phyloP scores from a whole-genome alignment of 2,888 invertebrate genomes.

The Acronicta aceris region DNA sequence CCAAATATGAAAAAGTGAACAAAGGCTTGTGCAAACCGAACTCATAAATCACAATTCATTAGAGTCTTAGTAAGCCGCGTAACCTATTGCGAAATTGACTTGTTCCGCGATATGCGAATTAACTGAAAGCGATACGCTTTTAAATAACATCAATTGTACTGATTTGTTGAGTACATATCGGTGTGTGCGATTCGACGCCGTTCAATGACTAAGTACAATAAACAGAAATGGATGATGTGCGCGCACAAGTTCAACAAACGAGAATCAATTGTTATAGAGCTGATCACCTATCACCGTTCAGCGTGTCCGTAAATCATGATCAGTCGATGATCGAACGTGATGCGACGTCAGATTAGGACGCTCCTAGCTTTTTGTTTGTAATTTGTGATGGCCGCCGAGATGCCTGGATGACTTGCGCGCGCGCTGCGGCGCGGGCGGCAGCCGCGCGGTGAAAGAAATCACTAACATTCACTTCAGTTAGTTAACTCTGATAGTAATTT shows the following conservation, averaged over 20 bases:
- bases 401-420: conserved; percentile 83
- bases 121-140: conserved; percentile 44
- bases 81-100: conserved; percentile 73
- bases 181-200: conserved; percentile 38
- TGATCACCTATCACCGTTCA: conserved; percentile 84
- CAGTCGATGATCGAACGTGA: conserved; percentile 84
- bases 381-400: conserved; percentile 83
- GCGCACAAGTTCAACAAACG: conserved; percentile 75
- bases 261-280: conserved; percentile 81
- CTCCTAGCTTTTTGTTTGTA: conserved; percentile 86
- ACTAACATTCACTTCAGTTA: conserved; percentile 73
- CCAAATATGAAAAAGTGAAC: conserved; percentile 69
- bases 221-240: conserved; percentile 49
- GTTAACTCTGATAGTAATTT: conserved; percentile 73
- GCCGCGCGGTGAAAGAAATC: conserved; percentile 74
- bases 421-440: conserved; percentile 62
- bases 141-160: conserved; percentile 50
- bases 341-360: conserved; percentile 86
- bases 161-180: conserved; percentile 50
- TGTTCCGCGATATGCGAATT: conserved; percentile 54
- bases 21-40: conserved; percentile 64
- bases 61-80: conserved; percentile 66
- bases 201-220: conserved; percentile 51
- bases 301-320: conserved; percentile 87
- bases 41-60: conserved; percentile 80